Conservation (phyloP, 30 jellyfish, hydroid and myxozoan genomes). For the Euphysa ruthae region DNA sequence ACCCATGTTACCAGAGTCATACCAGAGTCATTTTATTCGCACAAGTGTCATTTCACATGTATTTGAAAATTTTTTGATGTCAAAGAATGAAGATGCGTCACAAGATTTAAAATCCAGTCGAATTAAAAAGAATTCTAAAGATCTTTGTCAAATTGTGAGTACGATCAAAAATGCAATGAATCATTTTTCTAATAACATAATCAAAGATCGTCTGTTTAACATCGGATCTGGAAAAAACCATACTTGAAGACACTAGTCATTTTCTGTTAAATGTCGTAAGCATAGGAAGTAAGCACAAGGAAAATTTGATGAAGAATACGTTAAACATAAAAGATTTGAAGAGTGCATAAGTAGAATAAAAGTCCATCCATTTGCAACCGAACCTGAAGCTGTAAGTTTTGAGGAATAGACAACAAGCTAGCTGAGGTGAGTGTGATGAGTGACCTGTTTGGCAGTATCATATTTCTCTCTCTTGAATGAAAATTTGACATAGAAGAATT, state of each 20-base stretch:
- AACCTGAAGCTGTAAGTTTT: neutral
- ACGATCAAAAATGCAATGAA: neutral
- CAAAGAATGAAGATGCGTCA: neutral
- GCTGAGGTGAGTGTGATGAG: conserved; percentile 4
- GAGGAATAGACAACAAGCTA: neutral
- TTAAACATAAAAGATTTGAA: neutral
- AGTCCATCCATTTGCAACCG: neutral
- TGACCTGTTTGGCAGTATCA: too few species aligned
- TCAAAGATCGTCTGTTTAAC: neutral
- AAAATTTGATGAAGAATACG: neutral
- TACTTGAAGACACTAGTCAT: neutral
- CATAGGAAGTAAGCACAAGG: neutral
- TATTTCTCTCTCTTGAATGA: too few species aligned
- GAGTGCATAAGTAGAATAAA: neutral
- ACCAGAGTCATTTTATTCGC: neutral
- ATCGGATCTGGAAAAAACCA: too few species aligned
- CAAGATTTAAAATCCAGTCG: neutral
- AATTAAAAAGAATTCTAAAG: neutral
- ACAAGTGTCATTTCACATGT: neutral
- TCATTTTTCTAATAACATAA: neutral
- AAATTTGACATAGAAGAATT: too few species aligned
- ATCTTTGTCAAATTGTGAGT: neutral
- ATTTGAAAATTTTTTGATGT: neutral
- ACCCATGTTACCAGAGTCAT: too few species aligned
- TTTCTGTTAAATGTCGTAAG: neutral